Evolutionary conservation across 1,140 invertebrate species (phyloP), one percentile per base, ranked within the genome.

Genomic region (Cotesia glomerata): DNA sequence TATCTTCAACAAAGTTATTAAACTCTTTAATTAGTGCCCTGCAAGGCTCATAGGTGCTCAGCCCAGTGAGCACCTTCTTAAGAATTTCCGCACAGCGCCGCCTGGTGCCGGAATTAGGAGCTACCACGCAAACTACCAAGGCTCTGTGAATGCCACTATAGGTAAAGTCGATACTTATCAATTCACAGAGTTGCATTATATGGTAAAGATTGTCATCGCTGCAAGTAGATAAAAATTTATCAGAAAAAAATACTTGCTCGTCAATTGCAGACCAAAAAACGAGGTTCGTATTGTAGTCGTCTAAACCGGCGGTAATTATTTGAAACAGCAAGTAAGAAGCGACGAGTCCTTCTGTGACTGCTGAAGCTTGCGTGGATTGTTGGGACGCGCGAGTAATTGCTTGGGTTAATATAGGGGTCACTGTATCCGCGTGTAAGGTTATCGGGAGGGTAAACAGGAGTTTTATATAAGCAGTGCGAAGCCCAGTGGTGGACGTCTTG

Each of bases 211-310:
- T 91, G 67, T 96, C 93, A 75, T 93, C 90, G n/a, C 89, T 82
- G 54, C 91, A 92, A 16, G 90, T 87, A 9, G 89, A 80, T 35
- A 96, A 84, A 82, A 95, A 93, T 77, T 95, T 95, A 75, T 97
- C 96, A 59, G 92, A 91, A 52, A 95, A 90, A 81, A 96, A 95
- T 61, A 93, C 86, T 76, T 94, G 92, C 79, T 95, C 95, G 18
- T 94, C 91, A 74, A 91, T 85, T 11, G 91, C 86, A 62, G 87
- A 90, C 93, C 94, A 95, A 70, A 95, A 86, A 13, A 87, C 79
- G 56, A 78, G 86, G 74, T 89, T 84, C 71, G 90, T 90, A 34
- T 88, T 85, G 35, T 82, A 91, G 83, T 91, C 90, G 13, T 87
- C 78, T 70, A 84, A 75, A 76, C 91, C 89, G 34, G 87, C 83